Evolutionary conservation across 2,888 invertebrate genomes (phyloP).

Genomic region (Rotaria macrura): DNA sequence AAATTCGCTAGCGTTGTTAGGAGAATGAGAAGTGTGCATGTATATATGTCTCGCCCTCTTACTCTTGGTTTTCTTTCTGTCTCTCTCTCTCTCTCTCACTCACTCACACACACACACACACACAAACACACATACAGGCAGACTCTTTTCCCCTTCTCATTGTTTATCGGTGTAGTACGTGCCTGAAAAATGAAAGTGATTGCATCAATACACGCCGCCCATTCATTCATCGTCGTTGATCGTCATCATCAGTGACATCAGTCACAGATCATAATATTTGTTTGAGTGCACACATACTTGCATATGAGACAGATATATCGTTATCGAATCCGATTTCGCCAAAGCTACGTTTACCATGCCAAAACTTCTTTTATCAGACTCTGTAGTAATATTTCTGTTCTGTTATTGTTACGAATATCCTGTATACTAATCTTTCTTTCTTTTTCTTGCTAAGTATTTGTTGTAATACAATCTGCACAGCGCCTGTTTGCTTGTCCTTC

Average conservation of each 20-base stretch:
- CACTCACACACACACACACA: no score
- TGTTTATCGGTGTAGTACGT: background rate
- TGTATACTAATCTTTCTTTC: background rate
- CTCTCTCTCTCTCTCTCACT: no score
- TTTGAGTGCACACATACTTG: background rate
- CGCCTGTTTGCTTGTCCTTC: background rate
- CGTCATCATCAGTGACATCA: background rate
- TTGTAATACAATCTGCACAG: slow-evolving; percentile 2
- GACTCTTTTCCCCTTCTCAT: background rate
- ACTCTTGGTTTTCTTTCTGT: background rate
- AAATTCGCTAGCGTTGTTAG: background rate
- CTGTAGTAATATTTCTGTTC: background rate
- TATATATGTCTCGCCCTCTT: background rate
- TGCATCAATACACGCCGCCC: background rate
- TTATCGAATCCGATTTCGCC: background rate
- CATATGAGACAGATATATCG: background rate
- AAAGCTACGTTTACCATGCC: background rate
- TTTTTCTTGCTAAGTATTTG: background rate
- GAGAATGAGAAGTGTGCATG: background rate
- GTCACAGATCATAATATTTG: background rate
- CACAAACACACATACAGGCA: background rate
- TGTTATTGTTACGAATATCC: background rate
- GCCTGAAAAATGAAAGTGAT: slow-evolving; percentile 2
- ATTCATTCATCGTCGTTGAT: background rate
- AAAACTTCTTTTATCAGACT: background rate